These are phyloP conservation scores for Corapipo altera DNA, from an alignment of 2,113 vertebrate genomes.

Conservation along the genomic window DNA sequence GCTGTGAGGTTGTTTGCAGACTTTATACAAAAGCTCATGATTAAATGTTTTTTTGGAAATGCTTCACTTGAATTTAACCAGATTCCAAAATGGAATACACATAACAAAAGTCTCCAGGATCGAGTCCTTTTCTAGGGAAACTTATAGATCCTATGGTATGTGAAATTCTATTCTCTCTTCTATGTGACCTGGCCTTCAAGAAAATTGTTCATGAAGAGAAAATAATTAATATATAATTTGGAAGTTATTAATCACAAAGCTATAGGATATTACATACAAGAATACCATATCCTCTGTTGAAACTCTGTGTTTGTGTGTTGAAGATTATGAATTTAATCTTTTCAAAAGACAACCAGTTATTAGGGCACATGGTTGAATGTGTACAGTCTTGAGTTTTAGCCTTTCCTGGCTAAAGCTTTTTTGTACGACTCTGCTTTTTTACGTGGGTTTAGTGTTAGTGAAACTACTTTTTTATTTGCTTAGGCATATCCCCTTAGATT, in stretches of 20 bases:
- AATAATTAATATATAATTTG: not conserved
- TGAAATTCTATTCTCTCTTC: not conserved
- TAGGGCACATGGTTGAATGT: not conserved
- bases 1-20: not conserved
- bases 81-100: not conserved
- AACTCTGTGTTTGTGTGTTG: not conserved
- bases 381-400: not conserved
- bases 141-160: not conserved
- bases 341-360: not conserved
- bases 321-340: not conserved
- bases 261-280: not conserved
- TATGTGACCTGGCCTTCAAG: not conserved
- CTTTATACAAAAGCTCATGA: not conserved
- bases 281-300: not conserved
- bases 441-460: not conserved
- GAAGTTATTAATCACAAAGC: not conserved
- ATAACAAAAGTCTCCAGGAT: not conserved
- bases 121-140: not conserved
- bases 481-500: not conserved
- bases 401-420: not conserved
- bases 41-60: not conserved
- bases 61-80: not conserved
- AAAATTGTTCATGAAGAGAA: not conserved
- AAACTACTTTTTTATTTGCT: not conserved
- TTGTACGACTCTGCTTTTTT: not conserved